Percentiles rank a stretch among this genome's conserved stretches.
These are phyloP conservation scores for Acanthopleura granulata DNA, from an alignment of 2,888 invertebrate species.

Conservation along the genomic window DNA sequence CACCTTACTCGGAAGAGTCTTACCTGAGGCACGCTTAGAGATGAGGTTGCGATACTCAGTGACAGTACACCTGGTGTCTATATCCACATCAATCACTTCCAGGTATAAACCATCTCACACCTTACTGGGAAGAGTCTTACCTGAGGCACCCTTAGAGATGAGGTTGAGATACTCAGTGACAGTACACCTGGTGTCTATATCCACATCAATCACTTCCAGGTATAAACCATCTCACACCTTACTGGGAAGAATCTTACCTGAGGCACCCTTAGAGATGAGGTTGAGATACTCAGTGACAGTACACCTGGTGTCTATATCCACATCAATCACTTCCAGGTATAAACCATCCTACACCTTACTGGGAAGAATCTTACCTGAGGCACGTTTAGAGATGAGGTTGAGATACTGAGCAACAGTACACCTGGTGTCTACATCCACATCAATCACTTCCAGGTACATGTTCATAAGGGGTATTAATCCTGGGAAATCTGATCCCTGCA, in stretches of 20 bases:
- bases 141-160: constrained; percentile 77
- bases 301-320: too few species aligned
- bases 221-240: too few species aligned
- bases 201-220: too few species aligned
- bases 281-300: too few species aligned
- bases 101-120: too few species aligned
- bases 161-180: constrained; percentile 95
- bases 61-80: constrained; percentile 97
- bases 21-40: constrained; percentile 73
- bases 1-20: too few species aligned
- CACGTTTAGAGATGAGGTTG: constrained; percentile 81
- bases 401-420: constrained; percentile 98
- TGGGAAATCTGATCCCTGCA: constrained; percentile 79
- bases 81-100: too few species aligned
- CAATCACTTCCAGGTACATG: constrained; percentile 93
- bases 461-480: constrained; percentile 95
- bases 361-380: constrained; percentile 71
- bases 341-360: too few species aligned
- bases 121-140: constrained; percentile 39
- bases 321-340: too few species aligned
- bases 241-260: too few species aligned
- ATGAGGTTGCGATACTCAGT: constrained; percentile 96
- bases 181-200: constrained; percentile 95
- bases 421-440: constrained; percentile 97
- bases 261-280: too few species aligned